Evolutionary conservation across 2,113 vertebrate species (phyloP).

Genomic region (Romanogobio albipinnatus): DNA sequence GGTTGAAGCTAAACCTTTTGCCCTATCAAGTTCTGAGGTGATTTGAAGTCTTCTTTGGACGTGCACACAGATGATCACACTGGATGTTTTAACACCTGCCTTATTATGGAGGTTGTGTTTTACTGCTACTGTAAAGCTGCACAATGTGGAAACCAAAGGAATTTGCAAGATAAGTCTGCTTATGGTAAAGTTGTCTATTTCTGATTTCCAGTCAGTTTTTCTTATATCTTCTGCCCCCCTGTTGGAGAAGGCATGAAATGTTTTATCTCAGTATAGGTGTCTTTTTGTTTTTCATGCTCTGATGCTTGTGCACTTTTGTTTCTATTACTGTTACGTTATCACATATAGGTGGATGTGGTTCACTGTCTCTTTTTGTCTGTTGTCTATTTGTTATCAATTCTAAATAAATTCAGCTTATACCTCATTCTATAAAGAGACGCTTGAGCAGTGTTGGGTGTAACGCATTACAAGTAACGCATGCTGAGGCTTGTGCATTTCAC

Average conservation of each 20-base stretch:
- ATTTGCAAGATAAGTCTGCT: not conserved
- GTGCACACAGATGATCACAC: not conserved
- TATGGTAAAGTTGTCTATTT: not conserved
- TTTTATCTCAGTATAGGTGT: conserved; percentile 13
- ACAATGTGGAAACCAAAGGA: not conserved
- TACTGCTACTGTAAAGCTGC: conserved; percentile 16
- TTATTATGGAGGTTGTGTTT: not conserved
- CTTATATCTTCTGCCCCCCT: not conserved
- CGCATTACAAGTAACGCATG: too few relatives aligned
- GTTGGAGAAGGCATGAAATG: conserved; percentile 13
- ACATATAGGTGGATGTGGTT: conserved; percentile 21
- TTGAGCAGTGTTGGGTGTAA: not conserved
- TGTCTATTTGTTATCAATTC: conserved; percentile 43
- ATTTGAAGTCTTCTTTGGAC: not conserved
- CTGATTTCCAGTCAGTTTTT: not conserved
- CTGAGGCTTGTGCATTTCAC: too few relatives aligned
- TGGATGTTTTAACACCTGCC: not conserved
- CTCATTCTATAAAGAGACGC: not conserved
- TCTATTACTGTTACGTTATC: conserved; percentile 54
- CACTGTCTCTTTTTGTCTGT: conserved; percentile 56
- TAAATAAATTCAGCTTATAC: conserved; percentile 64
- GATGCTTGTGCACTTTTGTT: conserved; percentile 64
- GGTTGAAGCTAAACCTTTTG: too few relatives aligned
- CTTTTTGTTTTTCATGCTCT: conserved; percentile 55
- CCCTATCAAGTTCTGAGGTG: not conserved